Conservation (phyloP, 2,888 invertebrate species). For the Zhuqinia jingwanae region DNA sequence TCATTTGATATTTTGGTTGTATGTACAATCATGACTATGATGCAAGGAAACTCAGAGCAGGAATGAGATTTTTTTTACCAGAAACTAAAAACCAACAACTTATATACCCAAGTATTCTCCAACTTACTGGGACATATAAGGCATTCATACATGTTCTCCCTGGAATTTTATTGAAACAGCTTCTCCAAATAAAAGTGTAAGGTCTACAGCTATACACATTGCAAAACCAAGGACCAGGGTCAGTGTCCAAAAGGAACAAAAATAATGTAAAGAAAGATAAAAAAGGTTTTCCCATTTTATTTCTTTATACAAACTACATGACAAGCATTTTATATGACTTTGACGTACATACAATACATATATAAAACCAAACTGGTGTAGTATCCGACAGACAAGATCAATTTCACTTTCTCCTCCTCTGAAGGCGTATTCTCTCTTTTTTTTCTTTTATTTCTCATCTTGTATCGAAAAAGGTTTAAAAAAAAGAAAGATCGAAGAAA, state of each 20-base stretch:
- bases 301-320: not conserved
- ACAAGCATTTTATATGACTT: not conserved
- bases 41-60: not conserved
- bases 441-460: not conserved
- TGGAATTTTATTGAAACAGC: not conserved
- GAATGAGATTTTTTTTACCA: not conserved
- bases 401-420: constrained; percentile 41
- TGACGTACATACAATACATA: not conserved
- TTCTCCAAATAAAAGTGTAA: not conserved
- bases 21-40: too few relatives aligned
- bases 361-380: constrained; percentile 43
- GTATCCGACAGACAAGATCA: constrained; percentile 36
- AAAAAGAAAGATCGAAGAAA: too few relatives aligned
- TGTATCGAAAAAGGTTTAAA: too few relatives aligned
- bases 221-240: not conserved
- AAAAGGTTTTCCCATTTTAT: not conserved
- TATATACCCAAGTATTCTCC: not conserved
- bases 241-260: not conserved
- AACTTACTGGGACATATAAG: not conserved
- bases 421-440: not conserved
- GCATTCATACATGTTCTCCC: not conserved
- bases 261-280: not conserved
- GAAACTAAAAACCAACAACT: not conserved
- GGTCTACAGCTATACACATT: too few relatives aligned
- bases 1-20: constrained; percentile 33